These are phyloP conservation scores for Saccopteryx leptura DNA, from an alignment of 2,113 vertebrate genomes.

Conservation along the genomic window DNA sequence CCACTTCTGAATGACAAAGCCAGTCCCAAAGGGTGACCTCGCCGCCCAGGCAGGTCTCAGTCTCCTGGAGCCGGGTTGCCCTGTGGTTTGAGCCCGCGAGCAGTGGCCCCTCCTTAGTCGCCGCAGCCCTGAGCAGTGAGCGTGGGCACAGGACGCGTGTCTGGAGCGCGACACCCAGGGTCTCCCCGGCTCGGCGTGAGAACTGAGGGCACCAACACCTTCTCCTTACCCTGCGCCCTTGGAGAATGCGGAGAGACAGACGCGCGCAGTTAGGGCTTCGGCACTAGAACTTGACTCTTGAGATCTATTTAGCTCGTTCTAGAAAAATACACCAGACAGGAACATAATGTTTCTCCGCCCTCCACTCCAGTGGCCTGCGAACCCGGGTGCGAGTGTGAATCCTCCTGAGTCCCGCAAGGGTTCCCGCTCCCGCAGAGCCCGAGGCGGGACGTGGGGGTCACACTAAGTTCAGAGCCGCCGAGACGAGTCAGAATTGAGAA, in stretches of 20 bases:
- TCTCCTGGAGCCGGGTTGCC: not conserved
- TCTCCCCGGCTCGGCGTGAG: rapidly evolving
- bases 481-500: not conserved
- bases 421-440: not conserved
- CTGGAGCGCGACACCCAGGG: not conserved
- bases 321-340: not conserved
- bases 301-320: not conserved
- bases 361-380: not conserved
- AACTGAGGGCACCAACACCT: not conserved
- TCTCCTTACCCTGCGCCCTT: not conserved
- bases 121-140: not conserved
- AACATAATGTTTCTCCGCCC: not conserved
- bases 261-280: not conserved
- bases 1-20: not conserved
- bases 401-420: not conserved
- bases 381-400: not conserved
- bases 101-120: not conserved
- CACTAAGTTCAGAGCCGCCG: constrained; percentile 42
- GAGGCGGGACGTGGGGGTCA: constrained; percentile 31
- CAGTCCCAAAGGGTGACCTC: not conserved
- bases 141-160: not conserved
- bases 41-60: not conserved
- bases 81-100: not conserved
- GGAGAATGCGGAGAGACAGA: not conserved
- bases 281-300: not conserved